Conservation (phyloP, 2,113 vertebrate species). For the Plectropomus leopardus region DNA sequence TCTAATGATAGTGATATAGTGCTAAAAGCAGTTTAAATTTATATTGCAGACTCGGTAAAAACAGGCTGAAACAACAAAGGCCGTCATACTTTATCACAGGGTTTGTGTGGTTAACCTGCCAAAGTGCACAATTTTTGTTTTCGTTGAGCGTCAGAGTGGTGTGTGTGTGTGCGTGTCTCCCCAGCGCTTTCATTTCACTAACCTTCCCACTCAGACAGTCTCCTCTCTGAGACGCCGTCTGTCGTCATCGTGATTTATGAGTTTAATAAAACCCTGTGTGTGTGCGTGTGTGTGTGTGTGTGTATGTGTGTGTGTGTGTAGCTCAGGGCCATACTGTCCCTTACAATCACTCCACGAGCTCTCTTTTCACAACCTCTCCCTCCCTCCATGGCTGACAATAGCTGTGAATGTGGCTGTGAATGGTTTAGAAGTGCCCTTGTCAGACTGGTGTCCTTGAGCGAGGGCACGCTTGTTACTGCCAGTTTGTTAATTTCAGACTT, state of each 20-base stretch:
- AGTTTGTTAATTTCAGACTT: constrained; percentile 79
- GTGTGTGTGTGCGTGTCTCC: constrained; percentile 33
- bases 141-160: constrained; percentile 26
- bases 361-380: constrained; percentile 74
- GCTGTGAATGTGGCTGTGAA: constrained; percentile 78
- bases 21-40: background rate
- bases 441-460: constrained; percentile 78
- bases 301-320: constrained; percentile 65
- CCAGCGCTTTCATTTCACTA: constrained; percentile 72
- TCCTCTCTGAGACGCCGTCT: constrained; percentile 76
- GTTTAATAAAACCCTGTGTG: constrained; percentile 79
- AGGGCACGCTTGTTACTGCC: constrained; percentile 74
- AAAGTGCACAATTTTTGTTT: constrained; percentile 45
- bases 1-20: too few relatives aligned
- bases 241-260: constrained; percentile 83
- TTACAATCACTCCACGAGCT: constrained; percentile 80
- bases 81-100: background rate
- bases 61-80: constrained; percentile 3
- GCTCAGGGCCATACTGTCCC: constrained; percentile 81
- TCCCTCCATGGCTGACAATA: constrained; percentile 77
- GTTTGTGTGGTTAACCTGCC: constrained; percentile 32
- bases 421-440: constrained; percentile 78
- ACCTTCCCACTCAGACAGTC: constrained; percentile 80
- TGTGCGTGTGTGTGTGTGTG: constrained; percentile 62
- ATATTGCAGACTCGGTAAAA: background rate